A percentile compares a stretch with the other conserved stretches of the same genome.
These are phyloP conservation scores for Rhipidura dahli DNA, from an alignment of 2,113 vertebrate genomes.

Conservation along the genomic window DNA sequence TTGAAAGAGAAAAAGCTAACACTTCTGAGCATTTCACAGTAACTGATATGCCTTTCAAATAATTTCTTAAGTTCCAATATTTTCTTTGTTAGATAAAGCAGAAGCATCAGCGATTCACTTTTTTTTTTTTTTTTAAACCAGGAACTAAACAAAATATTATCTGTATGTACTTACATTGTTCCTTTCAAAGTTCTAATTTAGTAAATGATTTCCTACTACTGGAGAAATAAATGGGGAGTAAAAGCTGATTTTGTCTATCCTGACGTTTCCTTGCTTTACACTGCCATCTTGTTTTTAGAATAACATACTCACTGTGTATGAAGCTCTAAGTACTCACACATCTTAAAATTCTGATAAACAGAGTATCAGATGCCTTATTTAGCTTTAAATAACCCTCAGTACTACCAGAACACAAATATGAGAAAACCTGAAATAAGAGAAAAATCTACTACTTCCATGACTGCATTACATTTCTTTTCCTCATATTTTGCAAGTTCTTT, in stretches of 20 bases:
- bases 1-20: not conserved
- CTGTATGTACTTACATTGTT: not conserved
- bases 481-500: not conserved
- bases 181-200: not conserved
- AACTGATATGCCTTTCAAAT: not conserved
- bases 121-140: rapidly evolving
- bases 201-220: not conserved
- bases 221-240: not conserved
- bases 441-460: not conserved
- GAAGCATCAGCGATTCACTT: not conserved
- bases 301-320: not conserved
- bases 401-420: rapidly evolving
- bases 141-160: not conserved
- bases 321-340: not conserved
- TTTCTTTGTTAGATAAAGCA: not conserved
- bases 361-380: not conserved
- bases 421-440: not conserved
- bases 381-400: not conserved
- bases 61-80: not conserved
- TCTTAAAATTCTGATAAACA: not conserved
- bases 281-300: not conserved
- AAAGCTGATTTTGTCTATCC: not conserved
- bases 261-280: not conserved
- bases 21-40: not conserved
- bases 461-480: not conserved